phyloP scores from a whole-genome alignment of 2,888 invertebrate species.

The Cremastobaeus sp. region DNA sequence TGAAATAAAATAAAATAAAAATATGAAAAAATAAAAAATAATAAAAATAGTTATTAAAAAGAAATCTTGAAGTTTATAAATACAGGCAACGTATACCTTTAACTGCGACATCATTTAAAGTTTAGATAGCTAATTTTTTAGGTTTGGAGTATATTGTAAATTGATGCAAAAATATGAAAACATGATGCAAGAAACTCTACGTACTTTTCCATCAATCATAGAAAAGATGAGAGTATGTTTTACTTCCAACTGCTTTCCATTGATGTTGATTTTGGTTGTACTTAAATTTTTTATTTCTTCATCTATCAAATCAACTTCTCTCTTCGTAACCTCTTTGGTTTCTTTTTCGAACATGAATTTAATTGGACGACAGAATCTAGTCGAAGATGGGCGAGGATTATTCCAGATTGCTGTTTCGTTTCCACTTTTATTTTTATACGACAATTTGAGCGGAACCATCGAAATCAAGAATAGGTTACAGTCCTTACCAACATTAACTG shows the following conservation, averaged over 20 bases:
- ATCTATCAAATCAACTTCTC: neutral
- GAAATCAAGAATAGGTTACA: neutral
- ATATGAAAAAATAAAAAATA: neutral
- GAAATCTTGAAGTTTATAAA: neutral
- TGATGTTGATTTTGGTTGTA: neutral
- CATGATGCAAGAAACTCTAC: too few relatives aligned
- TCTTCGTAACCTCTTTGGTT: neutral
- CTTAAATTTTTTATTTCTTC: constrained; percentile 12
- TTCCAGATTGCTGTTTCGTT: neutral
- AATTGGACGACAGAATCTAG: constrained; percentile 31
- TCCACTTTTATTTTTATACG: neutral
- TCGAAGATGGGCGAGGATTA: constrained; percentile 30
- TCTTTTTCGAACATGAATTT: neutral
- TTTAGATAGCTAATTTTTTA: too few relatives aligned
- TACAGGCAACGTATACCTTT: too few relatives aligned
- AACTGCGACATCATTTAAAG: too few relatives aligned
- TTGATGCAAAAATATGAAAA: too few relatives aligned
- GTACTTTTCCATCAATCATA: neutral
- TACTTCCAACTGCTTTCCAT: constrained; percentile 5
- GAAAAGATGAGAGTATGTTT: constrained; percentile 21
- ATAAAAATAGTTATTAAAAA: neutral
- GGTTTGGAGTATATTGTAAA: too few relatives aligned
- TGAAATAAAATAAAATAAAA: neutral
- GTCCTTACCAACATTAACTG: neutral
- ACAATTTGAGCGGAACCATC: neutral